phyloP scores from a whole-genome alignment of 2,797 vertebrate genomes.

The Kryptopterus vitreolus region DNA sequence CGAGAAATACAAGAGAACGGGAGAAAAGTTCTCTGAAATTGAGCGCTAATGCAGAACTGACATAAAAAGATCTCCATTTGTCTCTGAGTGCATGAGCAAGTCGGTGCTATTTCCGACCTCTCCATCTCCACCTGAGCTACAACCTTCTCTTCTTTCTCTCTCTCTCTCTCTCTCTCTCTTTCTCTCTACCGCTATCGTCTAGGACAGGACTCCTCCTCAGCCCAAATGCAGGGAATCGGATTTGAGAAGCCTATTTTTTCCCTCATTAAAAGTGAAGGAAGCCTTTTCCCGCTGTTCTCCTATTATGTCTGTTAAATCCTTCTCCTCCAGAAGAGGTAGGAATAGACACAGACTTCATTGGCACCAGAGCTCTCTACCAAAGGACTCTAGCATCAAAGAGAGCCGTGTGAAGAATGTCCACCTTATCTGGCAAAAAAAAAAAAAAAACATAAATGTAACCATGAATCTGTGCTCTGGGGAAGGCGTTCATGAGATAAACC shows the following conservation, averaged over 20 bases:
- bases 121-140: conserved; percentile 45
- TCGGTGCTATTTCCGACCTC: conserved; percentile 45
- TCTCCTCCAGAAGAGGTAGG: conserved; percentile 59
- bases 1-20: not conserved
- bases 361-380: conserved; percentile 55
- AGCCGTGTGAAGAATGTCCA: conserved; percentile 36
- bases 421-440: conserved; percentile 30
- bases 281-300: conserved; percentile 51
- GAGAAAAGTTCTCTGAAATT: conserved; percentile 21
- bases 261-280: conserved; percentile 51
- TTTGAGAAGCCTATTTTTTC: conserved; percentile 56
- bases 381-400: conserved; percentile 43
- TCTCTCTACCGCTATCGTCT: conserved; percentile 34
- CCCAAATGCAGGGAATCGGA: conserved; percentile 40
- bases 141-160: conserved; percentile 6
- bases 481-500: conserved; percentile 17
- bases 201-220: conserved; percentile 39
- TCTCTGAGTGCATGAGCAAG: conserved; percentile 43
- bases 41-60: conserved; percentile 23
- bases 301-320: conserved; percentile 64
- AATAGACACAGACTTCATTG: conserved; percentile 62
- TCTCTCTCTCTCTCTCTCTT: too few species aligned
- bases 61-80: conserved; percentile 42
- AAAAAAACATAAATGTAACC: too few species aligned
- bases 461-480: not conserved